phyloP scores from a whole-genome alignment of 2,888 invertebrate species.

The Quadroppia sp. region DNA sequence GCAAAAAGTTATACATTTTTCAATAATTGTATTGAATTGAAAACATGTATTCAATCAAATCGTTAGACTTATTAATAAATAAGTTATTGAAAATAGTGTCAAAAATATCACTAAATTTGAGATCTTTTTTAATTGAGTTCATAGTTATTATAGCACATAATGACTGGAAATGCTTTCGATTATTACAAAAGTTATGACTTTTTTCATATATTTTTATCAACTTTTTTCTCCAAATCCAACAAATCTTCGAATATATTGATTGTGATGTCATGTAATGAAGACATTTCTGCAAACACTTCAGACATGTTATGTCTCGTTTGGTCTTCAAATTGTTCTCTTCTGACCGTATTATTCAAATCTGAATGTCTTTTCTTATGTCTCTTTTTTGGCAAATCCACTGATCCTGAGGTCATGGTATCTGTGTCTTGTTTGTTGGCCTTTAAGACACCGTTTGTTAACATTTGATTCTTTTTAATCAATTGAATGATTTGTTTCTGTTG shows the following conservation, averaged over 20 bases:
- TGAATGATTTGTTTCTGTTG: conserved; percentile 43
- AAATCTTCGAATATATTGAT: conserved; percentile 41
- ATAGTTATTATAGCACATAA: neutral
- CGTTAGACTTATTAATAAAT: too few species aligned
- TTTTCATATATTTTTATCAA: conserved; percentile 38
- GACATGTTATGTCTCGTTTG: conserved; percentile 40
- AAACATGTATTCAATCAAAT: too few species aligned
- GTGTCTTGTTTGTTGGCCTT: too few species aligned
- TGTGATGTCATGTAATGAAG: conserved; percentile 42
- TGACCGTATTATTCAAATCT: neutral
- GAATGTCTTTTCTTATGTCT: conserved; percentile 6
- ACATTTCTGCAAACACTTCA: conserved; percentile 41
- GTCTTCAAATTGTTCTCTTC: conserved; percentile 38
- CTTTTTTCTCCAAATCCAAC: conserved; percentile 26
- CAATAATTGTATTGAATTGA: too few species aligned
- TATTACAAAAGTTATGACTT: neutral
- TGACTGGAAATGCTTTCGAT: neutral
- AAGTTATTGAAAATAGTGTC: too few species aligned
- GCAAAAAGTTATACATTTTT: too few species aligned
- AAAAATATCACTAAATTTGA: neutral
- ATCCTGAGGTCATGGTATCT: neutral
- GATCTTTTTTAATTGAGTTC: neutral
- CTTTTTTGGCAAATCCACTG: neutral
- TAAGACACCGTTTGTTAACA: neutral
- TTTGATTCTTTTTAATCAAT: conserved; percentile 39